Evolutionary conservation across 2,888 invertebrate species (phyloP).

Genomic region (Cremastinae sp.): DNA sequence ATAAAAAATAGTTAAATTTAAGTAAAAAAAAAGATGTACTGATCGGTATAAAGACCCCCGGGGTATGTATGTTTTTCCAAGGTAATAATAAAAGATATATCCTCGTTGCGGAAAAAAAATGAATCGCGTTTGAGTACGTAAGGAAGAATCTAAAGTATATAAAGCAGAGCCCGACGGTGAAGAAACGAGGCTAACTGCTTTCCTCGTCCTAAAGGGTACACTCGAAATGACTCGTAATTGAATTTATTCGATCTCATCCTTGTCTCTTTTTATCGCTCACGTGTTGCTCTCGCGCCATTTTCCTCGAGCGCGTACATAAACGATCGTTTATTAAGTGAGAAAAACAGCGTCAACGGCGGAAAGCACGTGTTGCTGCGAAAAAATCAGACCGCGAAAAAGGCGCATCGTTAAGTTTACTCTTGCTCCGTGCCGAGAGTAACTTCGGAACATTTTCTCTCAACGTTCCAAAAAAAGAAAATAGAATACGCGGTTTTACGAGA

Average conservation of each 20-base stretch:
- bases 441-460: too few relatives aligned
- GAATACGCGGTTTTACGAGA: too few relatives aligned
- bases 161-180: constrained; percentile 14
- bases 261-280: neutral
- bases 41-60: too few relatives aligned
- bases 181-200: constrained; percentile 56
- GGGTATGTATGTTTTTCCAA: too few relatives aligned
- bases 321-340: constrained; percentile 1
- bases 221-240: constrained; percentile 43
- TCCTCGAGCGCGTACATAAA: constrained; percentile 21
- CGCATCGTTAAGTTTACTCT: neutral
- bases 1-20: too few relatives aligned
- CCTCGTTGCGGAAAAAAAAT: neutral
- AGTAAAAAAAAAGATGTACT: too few relatives aligned
- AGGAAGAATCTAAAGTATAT: constrained; percentile 45
- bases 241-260: constrained; percentile 45
- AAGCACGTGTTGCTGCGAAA: neutral
- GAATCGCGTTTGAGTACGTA: constrained; percentile 32
- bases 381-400: neutral
- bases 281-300: constrained; percentile 22
- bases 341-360: constrained; percentile 5
- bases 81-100: neutral
- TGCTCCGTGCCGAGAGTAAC: too few relatives aligned
- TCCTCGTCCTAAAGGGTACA: constrained; percentile 55
- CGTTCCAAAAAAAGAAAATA: constrained; percentile 24